phyloP scores from a whole-genome alignment of 2,888 invertebrate species.

The Bellardia bayeri region DNA sequence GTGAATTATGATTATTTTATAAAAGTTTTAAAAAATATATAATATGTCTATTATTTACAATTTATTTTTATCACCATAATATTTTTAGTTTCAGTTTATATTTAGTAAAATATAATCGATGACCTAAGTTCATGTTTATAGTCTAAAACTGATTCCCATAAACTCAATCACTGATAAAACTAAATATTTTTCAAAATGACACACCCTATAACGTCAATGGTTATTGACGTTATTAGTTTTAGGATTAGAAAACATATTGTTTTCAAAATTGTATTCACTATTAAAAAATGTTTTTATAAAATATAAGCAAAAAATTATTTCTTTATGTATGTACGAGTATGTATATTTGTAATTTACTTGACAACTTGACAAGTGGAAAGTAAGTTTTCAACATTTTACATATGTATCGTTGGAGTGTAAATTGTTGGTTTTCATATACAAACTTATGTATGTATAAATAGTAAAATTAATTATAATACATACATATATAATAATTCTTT shows the following conservation, averaged over 20 bases:
- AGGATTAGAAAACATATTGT: background rate
- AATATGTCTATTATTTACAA: too few species aligned
- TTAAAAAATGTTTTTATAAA: background rate
- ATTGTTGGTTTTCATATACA: background rate
- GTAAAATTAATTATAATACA: too few species aligned
- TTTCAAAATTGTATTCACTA: background rate
- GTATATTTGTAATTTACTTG: background rate
- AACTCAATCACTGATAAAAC: background rate
- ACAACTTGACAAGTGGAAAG: background rate
- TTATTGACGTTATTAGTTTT: constrained; percentile 2
- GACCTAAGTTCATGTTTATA: background rate
- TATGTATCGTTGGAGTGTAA: too few species aligned
- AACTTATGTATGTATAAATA: background rate
- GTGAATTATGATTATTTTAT: too few species aligned
- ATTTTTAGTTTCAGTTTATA: too few species aligned
- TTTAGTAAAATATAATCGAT: background rate
- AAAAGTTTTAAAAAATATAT: too few species aligned
- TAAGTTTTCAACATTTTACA: background rate
- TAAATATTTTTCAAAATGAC: background rate
- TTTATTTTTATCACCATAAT: background rate
- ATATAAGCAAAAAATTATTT: background rate
- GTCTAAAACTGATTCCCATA: background rate
- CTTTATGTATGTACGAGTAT: background rate
- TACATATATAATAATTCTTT: too few species aligned
- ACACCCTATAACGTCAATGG: constrained; percentile 12